phyloP scores from a whole-genome alignment of 23 tunicate species.

The Halocynthia aurantium region DNA sequence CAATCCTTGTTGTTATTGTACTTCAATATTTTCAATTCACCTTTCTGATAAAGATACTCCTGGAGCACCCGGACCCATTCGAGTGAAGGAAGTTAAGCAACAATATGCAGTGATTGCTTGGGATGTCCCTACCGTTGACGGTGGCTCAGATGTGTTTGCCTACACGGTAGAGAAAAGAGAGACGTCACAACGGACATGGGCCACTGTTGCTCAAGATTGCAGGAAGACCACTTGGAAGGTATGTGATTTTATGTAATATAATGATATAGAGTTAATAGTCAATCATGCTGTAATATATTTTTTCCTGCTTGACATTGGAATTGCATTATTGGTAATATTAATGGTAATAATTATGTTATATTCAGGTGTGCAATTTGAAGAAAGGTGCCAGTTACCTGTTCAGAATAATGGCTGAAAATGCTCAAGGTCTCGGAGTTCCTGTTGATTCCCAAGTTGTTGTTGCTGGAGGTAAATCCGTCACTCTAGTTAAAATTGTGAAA shows the following conservation, averaged over 20 bases:
- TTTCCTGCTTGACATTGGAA: not conserved
- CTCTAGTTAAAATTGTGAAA: not conserved
- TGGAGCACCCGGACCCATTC: slow-evolving; percentile 50
- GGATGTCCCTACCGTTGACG: slow-evolving; percentile 29
- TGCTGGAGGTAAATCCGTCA: slow-evolving; percentile 6
- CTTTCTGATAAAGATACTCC: slow-evolving; percentile 54
- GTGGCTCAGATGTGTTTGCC: slow-evolving; percentile 34
- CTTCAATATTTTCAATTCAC: no score
- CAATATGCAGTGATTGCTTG: slow-evolving; percentile 29
- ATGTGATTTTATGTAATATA: not conserved
- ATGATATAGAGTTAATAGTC: no score
- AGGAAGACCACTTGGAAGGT: slow-evolving; percentile 13
- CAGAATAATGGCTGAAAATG: slow-evolving; percentile 51
- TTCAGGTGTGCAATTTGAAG: slow-evolving; percentile 11
- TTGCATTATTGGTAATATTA: not conserved
- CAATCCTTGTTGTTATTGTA: no score
- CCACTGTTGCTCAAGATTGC: slow-evolving; percentile 29
- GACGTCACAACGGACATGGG: slow-evolving; percentile 35
- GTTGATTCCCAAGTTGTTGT: slow-evolving; percentile 13
- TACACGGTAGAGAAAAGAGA: slow-evolving; percentile 44
- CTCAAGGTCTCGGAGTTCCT: slow-evolving; percentile 38
- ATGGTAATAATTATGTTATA: not conserved
- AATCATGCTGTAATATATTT: not conserved
- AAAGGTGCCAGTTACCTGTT: slow-evolving; percentile 36
- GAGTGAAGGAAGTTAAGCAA: slow-evolving; percentile 56